Conservation (phyloP, 2,797 vertebrate genomes). For the Spinus olivaceus region DNA sequence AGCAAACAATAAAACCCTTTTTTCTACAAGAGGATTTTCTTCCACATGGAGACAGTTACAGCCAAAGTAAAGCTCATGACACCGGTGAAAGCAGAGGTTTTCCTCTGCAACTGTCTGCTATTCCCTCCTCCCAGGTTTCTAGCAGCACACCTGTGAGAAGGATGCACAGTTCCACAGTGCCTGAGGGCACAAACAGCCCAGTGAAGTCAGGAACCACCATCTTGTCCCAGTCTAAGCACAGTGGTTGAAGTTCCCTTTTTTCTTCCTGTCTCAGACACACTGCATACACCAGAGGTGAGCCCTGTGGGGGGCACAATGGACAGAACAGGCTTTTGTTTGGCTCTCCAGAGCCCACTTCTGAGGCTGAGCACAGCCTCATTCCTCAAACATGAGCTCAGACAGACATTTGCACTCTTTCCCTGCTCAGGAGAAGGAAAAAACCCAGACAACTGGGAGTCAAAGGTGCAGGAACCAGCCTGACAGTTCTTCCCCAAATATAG, state of each 20-base stretch:
- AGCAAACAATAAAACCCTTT: not conserved
- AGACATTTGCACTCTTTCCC: not conserved
- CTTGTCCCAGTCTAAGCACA: not conserved
- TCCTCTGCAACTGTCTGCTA: not conserved
- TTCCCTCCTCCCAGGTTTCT: not conserved
- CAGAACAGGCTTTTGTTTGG: not conserved
- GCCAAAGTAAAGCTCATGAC: not conserved
- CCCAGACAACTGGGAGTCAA: not conserved
- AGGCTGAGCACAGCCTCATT: not conserved
- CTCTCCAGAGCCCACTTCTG: not conserved
- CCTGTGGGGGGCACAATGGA: not conserved
- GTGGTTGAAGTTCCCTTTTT: not conserved
- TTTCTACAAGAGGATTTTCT: not conserved
- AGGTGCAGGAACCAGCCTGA: not conserved
- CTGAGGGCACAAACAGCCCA: not conserved
- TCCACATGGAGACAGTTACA: not conserved
- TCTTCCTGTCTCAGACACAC: rapidly evolving
- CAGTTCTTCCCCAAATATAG: not conserved
- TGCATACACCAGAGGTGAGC: not conserved
- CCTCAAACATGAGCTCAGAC: not conserved
- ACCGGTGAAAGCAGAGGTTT: not conserved
- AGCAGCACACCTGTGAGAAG: not conserved
- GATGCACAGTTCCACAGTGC: rapidly evolving
- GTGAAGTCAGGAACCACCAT: not conserved
- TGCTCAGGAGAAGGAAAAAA: not conserved